A percentile compares a stretch with the other conserved stretches of the same genome.
These are phyloP conservation scores for Girardinichthys multiradiatus DNA, from an alignment of 2,113 vertebrate species.

Conservation along the genomic window DNA sequence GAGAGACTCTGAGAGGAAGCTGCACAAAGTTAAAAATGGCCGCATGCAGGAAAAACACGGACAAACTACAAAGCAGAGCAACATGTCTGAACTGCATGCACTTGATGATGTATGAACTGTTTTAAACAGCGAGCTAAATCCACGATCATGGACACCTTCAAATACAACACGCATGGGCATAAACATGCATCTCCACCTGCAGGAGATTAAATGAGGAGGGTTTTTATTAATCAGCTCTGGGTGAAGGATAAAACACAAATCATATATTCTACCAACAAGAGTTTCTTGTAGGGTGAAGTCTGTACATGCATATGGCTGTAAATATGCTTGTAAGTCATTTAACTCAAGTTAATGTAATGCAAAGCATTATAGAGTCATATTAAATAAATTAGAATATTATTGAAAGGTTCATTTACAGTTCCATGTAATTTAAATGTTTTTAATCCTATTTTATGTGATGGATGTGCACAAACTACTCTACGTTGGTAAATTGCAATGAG, in stretches of 20 bases:
- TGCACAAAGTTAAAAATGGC: not conserved
- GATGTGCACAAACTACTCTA: too few species aligned
- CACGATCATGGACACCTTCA: conserved; percentile 44
- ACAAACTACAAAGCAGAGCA: conserved; percentile 42
- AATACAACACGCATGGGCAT: conserved; percentile 33
- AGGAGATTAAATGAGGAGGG: conserved; percentile 45
- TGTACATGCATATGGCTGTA: not conserved
- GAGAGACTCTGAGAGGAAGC: conserved; percentile 21
- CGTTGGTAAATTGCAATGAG: too few species aligned
- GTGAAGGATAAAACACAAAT: conserved; percentile 47
- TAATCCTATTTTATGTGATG: too few species aligned
- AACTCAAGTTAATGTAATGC: not conserved
- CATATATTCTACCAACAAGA: conserved; percentile 58
- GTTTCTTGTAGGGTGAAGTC: conserved; percentile 31
- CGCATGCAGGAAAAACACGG: conserved; percentile 11
- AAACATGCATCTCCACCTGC: conserved; percentile 48
- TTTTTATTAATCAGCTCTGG: conserved; percentile 55
- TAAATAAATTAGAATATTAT: not conserved
- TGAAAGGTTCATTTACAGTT: too few species aligned
- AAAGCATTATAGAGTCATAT: not conserved
- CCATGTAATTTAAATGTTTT: too few species aligned
- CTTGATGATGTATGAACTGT: conserved; percentile 36
- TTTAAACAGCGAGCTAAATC: conserved; percentile 35
- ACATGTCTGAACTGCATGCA: conserved; percentile 18
- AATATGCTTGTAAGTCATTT: conserved; percentile 39